Conservation (phyloP, 2,113 vertebrate species). For the Syrrhaptes paradoxus region DNA sequence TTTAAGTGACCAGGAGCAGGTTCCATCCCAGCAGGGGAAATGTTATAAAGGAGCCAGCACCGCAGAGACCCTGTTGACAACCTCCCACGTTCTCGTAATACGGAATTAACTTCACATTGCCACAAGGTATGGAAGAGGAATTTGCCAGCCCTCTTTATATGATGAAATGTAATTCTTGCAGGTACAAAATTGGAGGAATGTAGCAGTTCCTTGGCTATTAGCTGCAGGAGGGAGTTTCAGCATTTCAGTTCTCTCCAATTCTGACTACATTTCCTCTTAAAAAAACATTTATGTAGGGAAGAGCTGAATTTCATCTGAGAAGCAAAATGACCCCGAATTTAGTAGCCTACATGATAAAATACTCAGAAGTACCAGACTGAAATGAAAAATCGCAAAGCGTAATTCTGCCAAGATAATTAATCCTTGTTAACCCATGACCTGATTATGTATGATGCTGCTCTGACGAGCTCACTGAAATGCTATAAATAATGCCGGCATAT, state of each 20-base stretch:
- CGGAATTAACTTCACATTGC: neutral
- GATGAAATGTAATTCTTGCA: neutral
- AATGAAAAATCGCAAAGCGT: conserved; percentile 30
- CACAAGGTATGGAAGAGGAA: neutral
- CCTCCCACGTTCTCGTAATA: neutral
- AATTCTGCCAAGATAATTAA: conserved; percentile 60
- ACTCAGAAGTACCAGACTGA: conserved; percentile 20
- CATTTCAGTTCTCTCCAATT: neutral
- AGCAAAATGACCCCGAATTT: conserved; percentile 36
- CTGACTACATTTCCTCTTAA: neutral
- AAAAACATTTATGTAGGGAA: neutral
- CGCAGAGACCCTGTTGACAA: neutral
- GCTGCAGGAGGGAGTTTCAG: conserved; percentile 8
- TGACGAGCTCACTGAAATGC: conserved; percentile 30
- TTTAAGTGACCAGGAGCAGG: neutral
- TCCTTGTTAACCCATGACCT: conserved; percentile 48
- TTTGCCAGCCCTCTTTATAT: neutral
- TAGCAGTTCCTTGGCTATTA: neutral
- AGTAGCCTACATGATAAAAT: neutral
- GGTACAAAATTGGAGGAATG: neutral
- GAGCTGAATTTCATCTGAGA: neutral
- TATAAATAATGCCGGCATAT: conserved; percentile 45
- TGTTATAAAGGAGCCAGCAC: neutral
- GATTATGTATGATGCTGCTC: conserved; percentile 17
- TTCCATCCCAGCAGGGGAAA: neutral